phyloP scores from a whole-genome alignment of 2,797 vertebrate species.

The Enteromius radiatus region DNA sequence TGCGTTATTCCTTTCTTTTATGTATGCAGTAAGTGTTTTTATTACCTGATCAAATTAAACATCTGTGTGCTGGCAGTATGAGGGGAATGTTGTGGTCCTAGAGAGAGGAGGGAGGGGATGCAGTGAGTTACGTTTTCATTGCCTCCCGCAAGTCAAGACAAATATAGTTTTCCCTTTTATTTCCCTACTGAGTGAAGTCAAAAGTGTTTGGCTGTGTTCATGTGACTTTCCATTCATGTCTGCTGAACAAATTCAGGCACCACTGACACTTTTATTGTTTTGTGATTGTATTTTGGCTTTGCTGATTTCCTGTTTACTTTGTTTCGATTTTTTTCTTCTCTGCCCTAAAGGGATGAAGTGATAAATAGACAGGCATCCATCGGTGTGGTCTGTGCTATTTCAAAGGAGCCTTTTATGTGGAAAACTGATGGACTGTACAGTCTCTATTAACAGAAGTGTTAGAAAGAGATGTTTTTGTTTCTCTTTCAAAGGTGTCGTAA shows the following conservation, averaged over 20 bases:
- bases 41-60: constrained; percentile 24
- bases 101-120: neutral
- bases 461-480: constrained; percentile 11
- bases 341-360: constrained; percentile 32
- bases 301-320: constrained; percentile 47
- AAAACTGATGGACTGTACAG: constrained; percentile 25
- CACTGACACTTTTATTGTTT: constrained; percentile 56
- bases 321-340: constrained; percentile 45
- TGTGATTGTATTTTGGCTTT: constrained; percentile 50
- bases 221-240: constrained; percentile 24
- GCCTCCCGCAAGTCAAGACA: constrained; percentile 37
- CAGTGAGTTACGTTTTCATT: constrained; percentile 11
- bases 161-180: constrained; percentile 51
- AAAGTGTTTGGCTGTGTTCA: constrained; percentile 37
- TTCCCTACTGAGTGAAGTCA: constrained; percentile 46
- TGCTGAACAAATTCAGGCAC: constrained; percentile 31
- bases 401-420: constrained; percentile 18
- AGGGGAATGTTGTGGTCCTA: constrained; percentile 11
- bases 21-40: constrained; percentile 22
- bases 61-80: constrained; percentile 17
- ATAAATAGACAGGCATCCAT: constrained; percentile 50
- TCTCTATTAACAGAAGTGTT: constrained; percentile 5
- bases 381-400: constrained; percentile 23
- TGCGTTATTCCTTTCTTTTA: constrained; percentile 29
- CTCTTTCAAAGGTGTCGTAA: neutral